These are phyloP conservation scores for Periophthalmodon schlosseri DNA, from an alignment of 2,113 vertebrate species.

Conservation along the genomic window DNA sequence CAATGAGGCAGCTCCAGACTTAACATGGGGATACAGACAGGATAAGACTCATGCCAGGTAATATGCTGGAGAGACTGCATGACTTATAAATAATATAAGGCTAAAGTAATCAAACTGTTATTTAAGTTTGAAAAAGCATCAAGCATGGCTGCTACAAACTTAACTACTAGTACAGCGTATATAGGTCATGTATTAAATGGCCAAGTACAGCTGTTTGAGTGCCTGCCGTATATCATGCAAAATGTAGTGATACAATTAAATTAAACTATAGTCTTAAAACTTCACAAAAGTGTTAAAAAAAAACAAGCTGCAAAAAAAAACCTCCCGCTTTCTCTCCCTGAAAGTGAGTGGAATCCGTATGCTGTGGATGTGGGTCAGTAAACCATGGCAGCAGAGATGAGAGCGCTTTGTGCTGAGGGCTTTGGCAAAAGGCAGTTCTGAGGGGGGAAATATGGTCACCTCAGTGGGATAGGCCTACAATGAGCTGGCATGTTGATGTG, in stretches of 20 bases:
- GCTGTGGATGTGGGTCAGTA: constrained; percentile 50
- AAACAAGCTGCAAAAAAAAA: background rate
- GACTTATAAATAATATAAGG: background rate
- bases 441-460: constrained; percentile 47
- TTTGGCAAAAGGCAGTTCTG: constrained; percentile 44
- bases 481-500: constrained; percentile 47
- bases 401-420: background rate
- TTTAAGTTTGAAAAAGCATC: too few relatives aligned
- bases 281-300: background rate
- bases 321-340: background rate
- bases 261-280: background rate
- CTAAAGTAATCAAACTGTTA: background rate
- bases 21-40: background rate
- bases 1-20: background rate
- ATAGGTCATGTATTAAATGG: too few relatives aligned
- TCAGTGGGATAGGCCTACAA: constrained; percentile 45
- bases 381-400: constrained; percentile 34
- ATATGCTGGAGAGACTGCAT: background rate
- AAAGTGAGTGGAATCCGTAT: constrained; percentile 8
- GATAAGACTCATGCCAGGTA: background rate
- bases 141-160: too few relatives aligned
- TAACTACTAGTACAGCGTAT: background rate
- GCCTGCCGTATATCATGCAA: background rate
- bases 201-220: background rate
- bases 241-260: background rate